Percentiles rank a stretch among this genome's conserved stretches.
These are phyloP conservation scores for Eptatretus burgeri DNA, from an alignment of 2,113 vertebrate species.

Conservation along the genomic window DNA sequence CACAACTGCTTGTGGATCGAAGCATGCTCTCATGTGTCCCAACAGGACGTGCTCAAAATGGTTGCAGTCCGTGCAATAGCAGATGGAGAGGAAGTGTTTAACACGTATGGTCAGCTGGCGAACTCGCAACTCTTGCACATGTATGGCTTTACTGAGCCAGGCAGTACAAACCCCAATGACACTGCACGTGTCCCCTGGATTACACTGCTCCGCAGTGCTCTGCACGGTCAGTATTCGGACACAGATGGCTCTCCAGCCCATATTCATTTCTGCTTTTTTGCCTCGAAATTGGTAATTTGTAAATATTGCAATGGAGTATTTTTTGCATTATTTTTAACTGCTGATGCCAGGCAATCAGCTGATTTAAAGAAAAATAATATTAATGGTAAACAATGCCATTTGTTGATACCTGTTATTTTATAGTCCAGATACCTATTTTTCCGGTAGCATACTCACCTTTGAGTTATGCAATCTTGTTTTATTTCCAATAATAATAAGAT, in stretches of 20 bases:
- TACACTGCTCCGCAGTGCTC: constrained; percentile 25
- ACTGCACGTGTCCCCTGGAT: constrained; percentile 40
- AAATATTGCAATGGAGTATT: background rate
- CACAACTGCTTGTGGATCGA: no score
- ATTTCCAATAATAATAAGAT: no score
- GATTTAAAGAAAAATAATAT: background rate
- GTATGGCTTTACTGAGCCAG: constrained; percentile 55
- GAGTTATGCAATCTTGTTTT: no score
- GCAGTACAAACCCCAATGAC: constrained; percentile 37
- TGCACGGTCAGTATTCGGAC: constrained; percentile 21
- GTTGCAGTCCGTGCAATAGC: constrained; percentile 24
- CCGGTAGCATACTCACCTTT: no score
- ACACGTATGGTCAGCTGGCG: constrained; percentile 70
- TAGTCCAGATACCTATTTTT: no score
- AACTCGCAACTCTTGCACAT: constrained; percentile 92
- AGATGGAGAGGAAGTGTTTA: constrained; percentile 56
- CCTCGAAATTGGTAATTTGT: background rate
- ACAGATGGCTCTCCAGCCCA: background rate
- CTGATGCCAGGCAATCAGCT: background rate
- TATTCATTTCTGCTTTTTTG: background rate
- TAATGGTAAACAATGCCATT: background rate
- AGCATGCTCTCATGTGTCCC: no score
- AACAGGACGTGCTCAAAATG: constrained; percentile 49
- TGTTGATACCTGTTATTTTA: no score
- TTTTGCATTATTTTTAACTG: background rate